Evolutionary conservation across 2,888 invertebrate genomes (phyloP), one percentile per base, ranked within the genome.

Genomic region (Megastigmus dorsalis): DNA sequence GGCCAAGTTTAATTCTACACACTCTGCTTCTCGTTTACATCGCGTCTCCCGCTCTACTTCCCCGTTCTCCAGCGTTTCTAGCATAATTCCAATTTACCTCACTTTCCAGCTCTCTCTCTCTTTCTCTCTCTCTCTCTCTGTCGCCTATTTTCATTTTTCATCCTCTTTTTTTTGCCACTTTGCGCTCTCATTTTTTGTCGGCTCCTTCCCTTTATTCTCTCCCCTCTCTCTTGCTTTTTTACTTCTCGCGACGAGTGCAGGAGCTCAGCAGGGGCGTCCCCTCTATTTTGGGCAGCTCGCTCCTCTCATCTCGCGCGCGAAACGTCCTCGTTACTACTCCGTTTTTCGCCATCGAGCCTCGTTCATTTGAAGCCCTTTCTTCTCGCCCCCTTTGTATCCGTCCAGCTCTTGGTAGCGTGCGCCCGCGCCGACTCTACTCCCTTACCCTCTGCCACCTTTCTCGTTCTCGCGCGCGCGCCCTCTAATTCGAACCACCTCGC

Each of bases 401-500:
- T 13, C 13, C 36, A 41, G 1, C 36, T 50, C 23, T 52, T 60
- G n/a, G n/a, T n/a, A n/a, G n/a, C n/a, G n/a, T n/a, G n/a, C 55
- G 18, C 26, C n/a, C 5, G 5, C 55, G n/a, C 50, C n/a, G n/a
- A n/a, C 55, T 13, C 30, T 15, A 57, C 18, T 9, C 4, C 13
- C 45, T 13, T 23, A 26, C 36, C n/a, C 50, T 52, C 20, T 4
- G 15, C 38, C 36, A 18, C 7, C 54, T 54, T 55, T 43, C 13
- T 54, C 54, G 26, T 28, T 10, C 50, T 26, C 1, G n/a, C 18
- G 23, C 33, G 33, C 41, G 50, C 48, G 43, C 43, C 63, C 50
- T 72, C 41, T 71, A 70, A 76, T 74, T 74, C 54, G 65, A 30
- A 18, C 38, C n/a, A n/a, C n/a, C n/a, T n/a, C n/a, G 41, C 38